A percentile compares a stretch with the other conserved stretches of the same genome.
Conservation (phyloP, 2,888 invertebrate species). For the Standfussiana lucernea region DNA sequence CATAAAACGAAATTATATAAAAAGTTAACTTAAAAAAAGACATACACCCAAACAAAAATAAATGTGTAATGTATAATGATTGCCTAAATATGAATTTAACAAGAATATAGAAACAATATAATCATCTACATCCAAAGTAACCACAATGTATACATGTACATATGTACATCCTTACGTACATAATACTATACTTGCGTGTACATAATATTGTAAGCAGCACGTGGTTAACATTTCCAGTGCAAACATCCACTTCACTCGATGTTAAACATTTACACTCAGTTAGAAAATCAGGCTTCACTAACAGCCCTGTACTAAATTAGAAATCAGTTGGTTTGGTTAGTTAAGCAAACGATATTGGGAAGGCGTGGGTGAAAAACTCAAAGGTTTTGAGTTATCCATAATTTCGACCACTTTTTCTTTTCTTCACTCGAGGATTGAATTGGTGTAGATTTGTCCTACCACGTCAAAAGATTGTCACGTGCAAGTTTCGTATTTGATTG, state of each 20-base stretch:
- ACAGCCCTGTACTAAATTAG: not conserved
- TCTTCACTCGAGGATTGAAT: not conserved
- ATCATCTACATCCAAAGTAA: too few species aligned
- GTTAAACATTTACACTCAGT: slow-evolving; percentile 32
- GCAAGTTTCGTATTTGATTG: not conserved
- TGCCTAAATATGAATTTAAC: too few species aligned
- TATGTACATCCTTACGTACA: too few species aligned
- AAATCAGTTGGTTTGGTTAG: slow-evolving; percentile 8
- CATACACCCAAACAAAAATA: too few species aligned
- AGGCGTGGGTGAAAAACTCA: too few species aligned
- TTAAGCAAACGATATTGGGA: not conserved
- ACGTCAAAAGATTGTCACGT: not conserved
- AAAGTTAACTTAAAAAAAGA: too few species aligned
- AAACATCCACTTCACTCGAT: slow-evolving; percentile 25
- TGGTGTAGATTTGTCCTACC: not conserved
- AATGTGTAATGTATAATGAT: too few species aligned
- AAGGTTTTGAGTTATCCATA: not conserved
- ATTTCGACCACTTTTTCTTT: not conserved
- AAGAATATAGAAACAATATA: too few species aligned
- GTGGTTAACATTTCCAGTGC: slow-evolving; percentile 19
- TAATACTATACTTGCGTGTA: not conserved
- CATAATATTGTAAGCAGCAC: not conserved
- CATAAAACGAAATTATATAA: too few species aligned
- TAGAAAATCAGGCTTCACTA: slow-evolving; percentile 19
- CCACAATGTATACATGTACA: too few species aligned